Evolutionary conservation across 2,113 vertebrate species (phyloP), one percentile per base, ranked within the genome.

Genomic region (Corythoichthys haematopterus): DNA sequence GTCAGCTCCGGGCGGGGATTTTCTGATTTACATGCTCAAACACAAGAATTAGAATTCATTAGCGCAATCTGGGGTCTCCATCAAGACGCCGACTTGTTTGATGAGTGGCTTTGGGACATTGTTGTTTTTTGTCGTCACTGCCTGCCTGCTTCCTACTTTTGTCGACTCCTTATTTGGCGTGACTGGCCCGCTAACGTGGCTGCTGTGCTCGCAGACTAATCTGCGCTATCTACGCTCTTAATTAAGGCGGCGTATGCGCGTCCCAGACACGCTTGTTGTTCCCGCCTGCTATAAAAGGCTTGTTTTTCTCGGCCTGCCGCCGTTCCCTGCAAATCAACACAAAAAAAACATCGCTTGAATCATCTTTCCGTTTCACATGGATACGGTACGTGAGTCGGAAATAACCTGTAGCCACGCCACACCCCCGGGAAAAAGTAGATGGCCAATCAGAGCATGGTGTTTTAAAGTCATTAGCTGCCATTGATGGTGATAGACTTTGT

Each of bases 41-140:
- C 88, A 91, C 67, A 87, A 70, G 84, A 90, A 91, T 91, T 91
- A 91, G 88, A 92, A 90, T 91, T 91, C 91, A 91, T 91, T 91
- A 90, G 85, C 77, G 72, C 78, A 88, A 91, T 92, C 90, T 85
- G 78, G 81, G 79, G 85, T 89, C 85, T 84, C 68, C 78, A 91
- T 92, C 91, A 89, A 88, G 88, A 91, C 88, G 78, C 58, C 68
- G 87, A 90, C 89, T 91, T 91, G 89, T 92, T 83, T 90, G 89
- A 92, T 91, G 89, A 92, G 88, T 89, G 80, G 87, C 91, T 92
- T 64, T 78, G 87, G 88, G 90, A 91, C 86, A 88, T 82, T 81
- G 85, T 87, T 33, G 20, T 15, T 36, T 57, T 57, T 57, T 36
- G 13, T 91, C 81, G 81, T 66, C 73, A 82, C 84, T 76, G 81